phyloP scores from a whole-genome alignment of 2,113 vertebrate genomes.

The Oxygymnocypris stewartii region DNA sequence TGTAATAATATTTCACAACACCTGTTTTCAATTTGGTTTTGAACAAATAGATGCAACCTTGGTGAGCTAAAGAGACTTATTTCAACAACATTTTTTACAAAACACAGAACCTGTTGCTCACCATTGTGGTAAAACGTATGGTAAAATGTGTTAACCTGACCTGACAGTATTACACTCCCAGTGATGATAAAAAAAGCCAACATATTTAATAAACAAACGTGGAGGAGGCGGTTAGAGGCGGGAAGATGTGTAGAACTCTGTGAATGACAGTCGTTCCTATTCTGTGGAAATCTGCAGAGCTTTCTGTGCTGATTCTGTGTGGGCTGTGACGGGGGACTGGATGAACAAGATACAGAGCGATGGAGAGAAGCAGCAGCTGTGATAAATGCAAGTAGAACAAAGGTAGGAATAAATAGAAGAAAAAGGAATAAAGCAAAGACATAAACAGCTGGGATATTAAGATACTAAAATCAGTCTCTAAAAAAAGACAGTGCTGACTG shows the following conservation, averaged over 20 bases:
- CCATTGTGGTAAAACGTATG: not conserved
- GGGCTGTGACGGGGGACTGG: not conserved
- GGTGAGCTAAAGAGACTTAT: no score
- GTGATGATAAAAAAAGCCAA: not conserved
- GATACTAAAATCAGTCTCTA: not conserved
- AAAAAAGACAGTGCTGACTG: constrained; percentile 22
- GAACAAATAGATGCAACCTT: no score
- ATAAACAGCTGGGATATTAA: constrained; percentile 3
- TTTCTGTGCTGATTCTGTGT: constrained; percentile 20
- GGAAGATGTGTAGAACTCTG: not conserved
- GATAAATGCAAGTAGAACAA: constrained; percentile 3
- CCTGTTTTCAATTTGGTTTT: no score
- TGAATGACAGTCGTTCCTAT: not conserved
- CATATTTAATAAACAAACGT: constrained; percentile 26
- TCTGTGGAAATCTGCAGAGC: not conserved
- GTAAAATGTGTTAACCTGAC: not conserved
- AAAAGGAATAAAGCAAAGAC: not conserved
- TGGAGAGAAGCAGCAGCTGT: not conserved
- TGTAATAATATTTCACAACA: no score
- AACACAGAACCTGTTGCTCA: no score
- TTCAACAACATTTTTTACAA: no score
- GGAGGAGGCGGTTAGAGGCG: no score
- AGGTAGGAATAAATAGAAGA: not conserved
- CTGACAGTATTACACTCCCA: not conserved
- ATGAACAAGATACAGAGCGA: not conserved